Conservation (phyloP, 2,113 vertebrate species). For the Hemibagrus wyckioides region DNA sequence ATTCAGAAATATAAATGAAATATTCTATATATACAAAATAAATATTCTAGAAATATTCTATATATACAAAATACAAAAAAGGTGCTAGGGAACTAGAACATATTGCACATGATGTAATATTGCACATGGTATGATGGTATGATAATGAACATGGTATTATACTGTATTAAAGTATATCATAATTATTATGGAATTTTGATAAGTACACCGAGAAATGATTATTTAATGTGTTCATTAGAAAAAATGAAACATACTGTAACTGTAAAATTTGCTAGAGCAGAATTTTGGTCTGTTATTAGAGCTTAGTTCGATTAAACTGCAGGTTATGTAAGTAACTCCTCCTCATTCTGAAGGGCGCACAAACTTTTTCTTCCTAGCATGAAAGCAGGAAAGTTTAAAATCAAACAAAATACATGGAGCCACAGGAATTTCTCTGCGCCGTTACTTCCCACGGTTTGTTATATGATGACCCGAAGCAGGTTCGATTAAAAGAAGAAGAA, state of each 20-base stretch:
- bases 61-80: no score
- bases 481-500: background rate
- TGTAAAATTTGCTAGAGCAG: background rate
- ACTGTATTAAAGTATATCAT: no score
- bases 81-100: no score
- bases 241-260: background rate
- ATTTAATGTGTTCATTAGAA: background rate
- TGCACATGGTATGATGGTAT: no score
- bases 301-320: background rate
- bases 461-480: slow-evolving; percentile 4
- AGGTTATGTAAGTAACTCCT: background rate
- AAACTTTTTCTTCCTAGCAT: background rate
- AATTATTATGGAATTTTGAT: no score
- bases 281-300: background rate
- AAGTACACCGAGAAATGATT: background rate
- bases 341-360: background rate
- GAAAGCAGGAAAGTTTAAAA: background rate
- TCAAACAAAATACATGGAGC: slow-evolving; percentile 23
- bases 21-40: no score
- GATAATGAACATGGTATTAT: no score
- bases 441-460: slow-evolving; percentile 17
- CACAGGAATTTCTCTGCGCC: background rate
- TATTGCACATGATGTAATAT: no score
- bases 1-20: no score
- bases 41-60: no score